A percentile compares a stretch with the other conserved stretches of the same genome.
These are phyloP conservation scores for Scrobipalpa costella DNA, from an alignment of 2,888 invertebrate genomes.

Conservation along the genomic window DNA sequence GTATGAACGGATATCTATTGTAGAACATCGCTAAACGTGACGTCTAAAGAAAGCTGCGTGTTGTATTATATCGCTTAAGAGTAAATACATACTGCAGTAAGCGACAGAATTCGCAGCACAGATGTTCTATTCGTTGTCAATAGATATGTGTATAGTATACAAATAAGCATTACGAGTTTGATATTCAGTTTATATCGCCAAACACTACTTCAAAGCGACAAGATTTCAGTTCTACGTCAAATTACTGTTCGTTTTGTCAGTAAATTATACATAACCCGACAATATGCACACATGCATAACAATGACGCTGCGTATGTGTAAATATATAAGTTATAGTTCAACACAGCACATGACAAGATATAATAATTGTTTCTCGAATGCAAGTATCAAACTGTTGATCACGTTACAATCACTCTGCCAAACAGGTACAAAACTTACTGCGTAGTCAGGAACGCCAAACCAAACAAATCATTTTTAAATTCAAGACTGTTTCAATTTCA, in stretches of 20 bases:
- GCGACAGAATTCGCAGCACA: slow-evolving; percentile 59
- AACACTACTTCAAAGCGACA: slow-evolving; percentile 70
- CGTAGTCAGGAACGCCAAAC: slow-evolving; percentile 39
- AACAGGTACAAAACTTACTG: slow-evolving; percentile 39
- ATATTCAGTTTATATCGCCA: slow-evolving; percentile 57
- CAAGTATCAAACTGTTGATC: slow-evolving; percentile 27
- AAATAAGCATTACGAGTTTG: slow-evolving; percentile 46
- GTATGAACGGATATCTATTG: not conserved
- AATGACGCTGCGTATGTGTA: slow-evolving; percentile 53
- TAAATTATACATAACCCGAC: slow-evolving; percentile 47
- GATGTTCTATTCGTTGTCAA: slow-evolving; percentile 43
- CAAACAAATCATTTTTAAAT: slow-evolving; percentile 2
- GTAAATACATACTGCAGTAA: slow-evolving; percentile 44
- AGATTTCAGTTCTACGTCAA: slow-evolving; percentile 52
- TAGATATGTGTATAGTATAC: slow-evolving; percentile 58
- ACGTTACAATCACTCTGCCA: slow-evolving; percentile 39
- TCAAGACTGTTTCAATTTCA: not conserved
- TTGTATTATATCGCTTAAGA: slow-evolving; percentile 26
- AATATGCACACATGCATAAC: slow-evolving; percentile 67
- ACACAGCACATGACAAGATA: slow-evolving; percentile 38
- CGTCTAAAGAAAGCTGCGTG: slow-evolving; percentile 25
- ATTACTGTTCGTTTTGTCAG: slow-evolving; percentile 41
- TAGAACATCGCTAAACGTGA: slow-evolving; percentile 1
- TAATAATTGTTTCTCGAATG: slow-evolving; percentile 21
- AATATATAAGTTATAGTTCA: slow-evolving; percentile 42